phyloP scores from a whole-genome alignment of 1,140 invertebrate species.

The Hetaerina americana region DNA sequence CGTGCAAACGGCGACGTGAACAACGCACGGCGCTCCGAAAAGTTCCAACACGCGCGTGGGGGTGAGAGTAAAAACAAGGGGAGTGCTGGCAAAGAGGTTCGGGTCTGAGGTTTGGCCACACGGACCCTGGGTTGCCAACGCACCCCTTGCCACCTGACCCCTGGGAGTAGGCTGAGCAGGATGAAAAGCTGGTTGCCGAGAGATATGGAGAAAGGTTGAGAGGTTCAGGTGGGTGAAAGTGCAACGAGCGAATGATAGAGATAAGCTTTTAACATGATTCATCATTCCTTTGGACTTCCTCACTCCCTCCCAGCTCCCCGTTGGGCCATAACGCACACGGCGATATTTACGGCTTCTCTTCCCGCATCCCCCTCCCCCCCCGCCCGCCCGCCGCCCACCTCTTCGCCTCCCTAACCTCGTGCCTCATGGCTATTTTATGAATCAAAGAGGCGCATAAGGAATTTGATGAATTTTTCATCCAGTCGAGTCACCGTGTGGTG shows the following conservation, averaged over 20 bases:
- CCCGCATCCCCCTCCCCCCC: no score
- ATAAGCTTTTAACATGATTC: neutral
- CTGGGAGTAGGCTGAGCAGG: neutral
- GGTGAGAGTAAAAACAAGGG: neutral
- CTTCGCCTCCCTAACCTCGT: neutral
- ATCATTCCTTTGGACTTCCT: neutral
- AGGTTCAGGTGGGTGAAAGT: neutral
- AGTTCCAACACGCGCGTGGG: neutral
- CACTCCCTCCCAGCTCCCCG: neutral
- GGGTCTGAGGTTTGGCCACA: no score
- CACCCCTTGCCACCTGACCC: neutral
- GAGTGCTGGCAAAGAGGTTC: neutral
- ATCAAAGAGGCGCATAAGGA: neutral
- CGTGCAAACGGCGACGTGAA: no score
- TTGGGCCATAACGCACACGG: no score
- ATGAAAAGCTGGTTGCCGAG: no score
- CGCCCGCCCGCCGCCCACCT: neutral
- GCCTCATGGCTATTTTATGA: neutral
- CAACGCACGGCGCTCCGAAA: neutral
- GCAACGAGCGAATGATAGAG: neutral
- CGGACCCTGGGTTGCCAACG: neutral
- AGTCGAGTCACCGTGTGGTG: neutral
- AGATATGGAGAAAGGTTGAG: no score
- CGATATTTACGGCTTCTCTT: no score
- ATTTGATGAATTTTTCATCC: neutral